These are phyloP conservation scores for Brachynemurus nebulosus DNA, from an alignment of 2,888 invertebrate genomes.

Conservation along the genomic window DNA sequence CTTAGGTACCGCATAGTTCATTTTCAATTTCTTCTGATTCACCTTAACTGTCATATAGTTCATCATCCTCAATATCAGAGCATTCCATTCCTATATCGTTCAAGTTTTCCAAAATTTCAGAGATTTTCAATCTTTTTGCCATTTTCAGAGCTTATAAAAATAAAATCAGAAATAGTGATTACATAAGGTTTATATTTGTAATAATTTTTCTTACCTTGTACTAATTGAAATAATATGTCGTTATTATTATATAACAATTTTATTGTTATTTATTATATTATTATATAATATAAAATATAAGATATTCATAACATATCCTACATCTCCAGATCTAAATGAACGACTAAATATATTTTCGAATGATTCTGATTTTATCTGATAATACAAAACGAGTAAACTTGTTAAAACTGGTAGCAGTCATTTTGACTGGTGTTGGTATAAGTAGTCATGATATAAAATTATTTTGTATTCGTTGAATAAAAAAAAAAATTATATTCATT, in stretches of 20 bases:
- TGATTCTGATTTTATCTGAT: not conserved
- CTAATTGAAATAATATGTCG: too few species aligned
- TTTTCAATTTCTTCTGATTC: slow-evolving; percentile 1
- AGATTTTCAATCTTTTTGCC: not conserved
- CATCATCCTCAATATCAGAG: slow-evolving; percentile 6
- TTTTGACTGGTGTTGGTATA: slow-evolving; percentile 1
- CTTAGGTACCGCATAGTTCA: not conserved
- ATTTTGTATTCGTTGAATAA: not conserved
- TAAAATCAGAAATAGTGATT: not conserved
- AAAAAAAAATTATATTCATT: not conserved
- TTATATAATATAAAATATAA: not conserved
- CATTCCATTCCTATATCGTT: slow-evolving; percentile 1
- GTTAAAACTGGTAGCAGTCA: not conserved
- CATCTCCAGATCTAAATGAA: too few species aligned
- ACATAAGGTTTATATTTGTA: not conserved
- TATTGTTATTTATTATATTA: not conserved
- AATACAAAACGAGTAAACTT: too few species aligned
- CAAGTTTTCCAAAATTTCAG: slow-evolving; percentile 3
- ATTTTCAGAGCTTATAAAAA: not conserved
- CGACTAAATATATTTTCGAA: not conserved
- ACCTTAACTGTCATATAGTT: slow-evolving; percentile 7
- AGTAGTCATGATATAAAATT: not conserved
- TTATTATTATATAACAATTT: not conserved
- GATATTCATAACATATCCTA: too few species aligned
- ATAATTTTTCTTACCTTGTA: not conserved